phyloP scores from a whole-genome alignment of 2,113 vertebrate species.

The Hydrochoerus hydrochaeris region DNA sequence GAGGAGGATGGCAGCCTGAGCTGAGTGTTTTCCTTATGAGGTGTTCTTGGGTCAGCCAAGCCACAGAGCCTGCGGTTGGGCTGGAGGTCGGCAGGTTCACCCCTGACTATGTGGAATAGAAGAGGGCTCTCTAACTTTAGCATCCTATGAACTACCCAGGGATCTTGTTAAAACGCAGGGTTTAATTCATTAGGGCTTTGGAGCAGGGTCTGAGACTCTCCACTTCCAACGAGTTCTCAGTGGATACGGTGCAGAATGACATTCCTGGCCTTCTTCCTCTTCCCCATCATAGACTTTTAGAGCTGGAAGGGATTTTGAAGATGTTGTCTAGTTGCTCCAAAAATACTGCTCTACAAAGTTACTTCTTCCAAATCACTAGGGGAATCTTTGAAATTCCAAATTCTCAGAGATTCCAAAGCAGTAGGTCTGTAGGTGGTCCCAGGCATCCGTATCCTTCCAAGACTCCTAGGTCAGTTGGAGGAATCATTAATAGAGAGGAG shows the following conservation, averaged over 20 bases:
- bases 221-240: background rate
- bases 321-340: background rate
- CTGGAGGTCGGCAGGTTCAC: too few species aligned
- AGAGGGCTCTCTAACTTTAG: background rate
- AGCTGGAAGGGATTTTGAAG: background rate
- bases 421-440: background rate
- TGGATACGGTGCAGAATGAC: background rate
- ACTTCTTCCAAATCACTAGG: background rate
- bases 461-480: background rate
- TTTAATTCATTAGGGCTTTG: background rate
- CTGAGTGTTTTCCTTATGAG: background rate
- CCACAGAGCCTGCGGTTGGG: background rate
- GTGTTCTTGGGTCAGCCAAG: background rate
- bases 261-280: background rate
- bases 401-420: background rate
- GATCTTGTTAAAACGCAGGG: background rate
- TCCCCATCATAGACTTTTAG: background rate
- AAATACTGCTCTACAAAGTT: background rate
- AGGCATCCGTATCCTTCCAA: background rate
- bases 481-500: constrained; percentile 15
- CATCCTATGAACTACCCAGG: background rate
- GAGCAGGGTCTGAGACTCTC: background rate
- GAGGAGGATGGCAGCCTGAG: background rate
- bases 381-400: background rate
- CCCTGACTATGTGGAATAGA: background rate